Percentiles rank a stretch among this genome's conserved stretches.
phyloP scores from a whole-genome alignment of 2,888 invertebrate species.

The Eupithecia vulgata region DNA sequence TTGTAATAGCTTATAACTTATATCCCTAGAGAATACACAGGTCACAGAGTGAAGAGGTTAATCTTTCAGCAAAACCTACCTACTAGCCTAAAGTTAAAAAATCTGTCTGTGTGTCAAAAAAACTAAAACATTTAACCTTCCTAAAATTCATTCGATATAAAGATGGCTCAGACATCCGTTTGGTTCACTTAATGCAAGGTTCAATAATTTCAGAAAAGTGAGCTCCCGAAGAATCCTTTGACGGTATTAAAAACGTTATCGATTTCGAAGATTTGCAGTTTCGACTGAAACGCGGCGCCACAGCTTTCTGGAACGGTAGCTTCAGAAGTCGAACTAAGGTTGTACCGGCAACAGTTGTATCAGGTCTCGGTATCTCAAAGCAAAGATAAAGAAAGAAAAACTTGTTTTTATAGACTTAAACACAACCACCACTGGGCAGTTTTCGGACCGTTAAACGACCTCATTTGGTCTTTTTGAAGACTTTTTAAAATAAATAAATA shows the following conservation, averaged over 20 bases:
- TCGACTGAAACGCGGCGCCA: slow-evolving; percentile 25
- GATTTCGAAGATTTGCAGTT: slow-evolving; percentile 41
- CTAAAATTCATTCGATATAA: not conserved
- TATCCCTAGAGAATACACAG: not conserved
- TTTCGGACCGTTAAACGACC: too few species aligned
- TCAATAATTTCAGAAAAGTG: slow-evolving; percentile 16
- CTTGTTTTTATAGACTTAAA: not conserved
- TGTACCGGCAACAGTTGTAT: not conserved
- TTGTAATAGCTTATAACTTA: not conserved
- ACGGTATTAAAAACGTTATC: slow-evolving; percentile 43
- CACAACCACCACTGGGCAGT: not conserved
- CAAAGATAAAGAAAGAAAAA: not conserved
- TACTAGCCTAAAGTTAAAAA: not conserved
- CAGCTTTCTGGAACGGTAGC: not conserved
- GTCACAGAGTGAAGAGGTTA: not conserved
- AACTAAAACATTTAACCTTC: not conserved
- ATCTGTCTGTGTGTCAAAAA: not conserved
- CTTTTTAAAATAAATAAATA: too few species aligned
- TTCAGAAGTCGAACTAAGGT: not conserved
- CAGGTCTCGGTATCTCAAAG: not conserved
- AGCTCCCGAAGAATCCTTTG: slow-evolving; percentile 31
- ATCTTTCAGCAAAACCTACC: not conserved
- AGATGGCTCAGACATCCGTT: not conserved
- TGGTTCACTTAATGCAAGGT: slow-evolving; percentile 16
- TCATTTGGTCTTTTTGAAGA: too few species aligned